phyloP scores from a whole-genome alignment of 1,140 invertebrate species.

The Oreohelix idahoensis region DNA sequence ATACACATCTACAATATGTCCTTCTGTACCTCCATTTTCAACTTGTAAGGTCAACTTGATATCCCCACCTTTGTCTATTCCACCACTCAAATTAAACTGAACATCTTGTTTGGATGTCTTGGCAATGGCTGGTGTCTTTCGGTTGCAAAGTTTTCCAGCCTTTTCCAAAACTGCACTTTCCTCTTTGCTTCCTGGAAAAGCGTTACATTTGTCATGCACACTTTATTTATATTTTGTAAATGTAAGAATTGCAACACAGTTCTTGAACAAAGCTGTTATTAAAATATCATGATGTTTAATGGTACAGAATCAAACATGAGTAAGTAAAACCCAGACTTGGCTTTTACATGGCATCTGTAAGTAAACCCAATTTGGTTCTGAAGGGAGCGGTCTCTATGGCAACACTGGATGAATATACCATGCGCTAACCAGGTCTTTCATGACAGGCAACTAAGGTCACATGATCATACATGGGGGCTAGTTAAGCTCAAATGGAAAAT shows the following conservation, averaged over 20 bases:
- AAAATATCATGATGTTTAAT: no score
- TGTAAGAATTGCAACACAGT: background rate
- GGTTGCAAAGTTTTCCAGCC: constrained; percentile 49
- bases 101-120: constrained; percentile 49
- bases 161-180: constrained; percentile 44
- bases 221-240: background rate
- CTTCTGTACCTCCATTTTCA: constrained; percentile 54
- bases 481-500: no score
- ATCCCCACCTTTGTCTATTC: constrained; percentile 56
- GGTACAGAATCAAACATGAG: no score
- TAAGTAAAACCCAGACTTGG: no score
- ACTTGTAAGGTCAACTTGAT: constrained; percentile 55
- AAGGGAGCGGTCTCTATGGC: no score
- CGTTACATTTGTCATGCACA: background rate
- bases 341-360: no score
- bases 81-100: constrained; percentile 54
- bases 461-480: no score
- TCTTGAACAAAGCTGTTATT: no score
- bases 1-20: constrained; percentile 57
- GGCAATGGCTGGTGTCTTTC: constrained; percentile 38
- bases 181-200: constrained; percentile 52
- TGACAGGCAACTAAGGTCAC: no score
- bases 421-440: no score
- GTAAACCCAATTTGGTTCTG: no score
- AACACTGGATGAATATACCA: no score